These are phyloP conservation scores for Bufo bufo DNA, from an alignment of 2,113 vertebrate species.

Conservation along the genomic window DNA sequence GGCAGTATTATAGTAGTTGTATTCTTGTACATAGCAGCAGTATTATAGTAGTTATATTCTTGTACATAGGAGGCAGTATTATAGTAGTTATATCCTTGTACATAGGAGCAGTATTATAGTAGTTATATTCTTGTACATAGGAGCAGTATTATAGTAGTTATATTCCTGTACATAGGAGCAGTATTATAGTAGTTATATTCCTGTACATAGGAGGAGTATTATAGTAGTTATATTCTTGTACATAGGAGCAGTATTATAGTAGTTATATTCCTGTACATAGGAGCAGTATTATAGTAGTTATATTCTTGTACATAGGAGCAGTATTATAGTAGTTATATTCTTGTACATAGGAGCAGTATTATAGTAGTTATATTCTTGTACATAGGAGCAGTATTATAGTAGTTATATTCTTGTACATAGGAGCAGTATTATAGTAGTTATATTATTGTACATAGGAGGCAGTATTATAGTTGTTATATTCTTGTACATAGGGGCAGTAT, in stretches of 20 bases:
- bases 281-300: conserved; percentile 7
- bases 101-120: too few species aligned
- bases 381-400: background rate
- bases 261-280: conserved; percentile 11
- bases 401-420: background rate
- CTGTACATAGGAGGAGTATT: too few species aligned
- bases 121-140: too few species aligned
- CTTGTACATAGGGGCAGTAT: too few species aligned
- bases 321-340: conserved; percentile 27
- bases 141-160: too few species aligned
- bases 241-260: too few species aligned
- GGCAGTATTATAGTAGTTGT: conserved; percentile 16
- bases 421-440: conserved; percentile 7
- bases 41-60: background rate
- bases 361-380: background rate
- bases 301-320: background rate
- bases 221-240: background rate
- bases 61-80: background rate
- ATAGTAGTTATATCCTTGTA: background rate
- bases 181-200: too few species aligned
- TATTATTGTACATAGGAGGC: conserved; percentile 7
- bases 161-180: too few species aligned
- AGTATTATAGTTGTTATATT: background rate
- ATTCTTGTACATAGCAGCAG: conserved; percentile 1
- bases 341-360: conserved; percentile 7